Evolutionary conservation across 35 echinoderm and acorn worm species (phyloP).

Genomic region (Lytechinus pictus): DNA sequence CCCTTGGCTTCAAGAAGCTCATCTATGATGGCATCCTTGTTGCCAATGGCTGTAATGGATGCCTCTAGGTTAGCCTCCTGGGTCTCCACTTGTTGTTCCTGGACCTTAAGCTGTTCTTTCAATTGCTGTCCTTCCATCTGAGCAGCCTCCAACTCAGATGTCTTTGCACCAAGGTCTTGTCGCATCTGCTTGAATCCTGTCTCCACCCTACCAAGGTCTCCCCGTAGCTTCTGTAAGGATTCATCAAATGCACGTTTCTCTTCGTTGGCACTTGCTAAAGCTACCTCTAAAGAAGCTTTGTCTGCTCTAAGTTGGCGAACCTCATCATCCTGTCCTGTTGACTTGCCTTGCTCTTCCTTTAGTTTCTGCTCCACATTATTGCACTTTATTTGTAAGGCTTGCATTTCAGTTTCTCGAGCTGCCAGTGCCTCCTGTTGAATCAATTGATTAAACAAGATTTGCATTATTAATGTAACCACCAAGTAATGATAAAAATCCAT

Average conservation of each 20-base stretch:
- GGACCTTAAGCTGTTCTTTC: slow-evolving; percentile 61
- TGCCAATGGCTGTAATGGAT: slow-evolving; percentile 56
- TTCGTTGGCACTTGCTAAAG: slow-evolving; percentile 79
- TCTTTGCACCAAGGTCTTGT: slow-evolving; percentile 76
- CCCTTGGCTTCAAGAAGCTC: slow-evolving; percentile 64
- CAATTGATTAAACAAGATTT: neutral
- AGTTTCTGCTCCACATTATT: slow-evolving; percentile 82
- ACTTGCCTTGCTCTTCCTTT: slow-evolving; percentile 59
- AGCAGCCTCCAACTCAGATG: slow-evolving; percentile 54
- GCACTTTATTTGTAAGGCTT: slow-evolving; percentile 77
- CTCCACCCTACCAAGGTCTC: slow-evolving; percentile 88
- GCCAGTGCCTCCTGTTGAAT: slow-evolving; percentile 76
- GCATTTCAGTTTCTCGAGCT: slow-evolving; percentile 79
- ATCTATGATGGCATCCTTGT: slow-evolving; percentile 61
- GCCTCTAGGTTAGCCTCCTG: slow-evolving; percentile 72
- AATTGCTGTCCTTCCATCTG: slow-evolving; percentile 63
- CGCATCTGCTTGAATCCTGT: slow-evolving; percentile 89
- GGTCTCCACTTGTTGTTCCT: slow-evolving; percentile 70
- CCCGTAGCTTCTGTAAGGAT: slow-evolving; percentile 77
- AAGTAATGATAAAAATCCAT: no score
- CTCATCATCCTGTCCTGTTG: slow-evolving; percentile 72
- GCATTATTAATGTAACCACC: no score
- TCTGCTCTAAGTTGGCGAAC: slow-evolving; percentile 71
- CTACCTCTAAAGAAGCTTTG: slow-evolving; percentile 84
- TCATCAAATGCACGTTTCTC: slow-evolving; percentile 86